Percentiles rank a stretch among this genome's conserved stretches.
Conservation (phyloP, 2,888 invertebrate species). For the Tricholauxania praeusta region DNA sequence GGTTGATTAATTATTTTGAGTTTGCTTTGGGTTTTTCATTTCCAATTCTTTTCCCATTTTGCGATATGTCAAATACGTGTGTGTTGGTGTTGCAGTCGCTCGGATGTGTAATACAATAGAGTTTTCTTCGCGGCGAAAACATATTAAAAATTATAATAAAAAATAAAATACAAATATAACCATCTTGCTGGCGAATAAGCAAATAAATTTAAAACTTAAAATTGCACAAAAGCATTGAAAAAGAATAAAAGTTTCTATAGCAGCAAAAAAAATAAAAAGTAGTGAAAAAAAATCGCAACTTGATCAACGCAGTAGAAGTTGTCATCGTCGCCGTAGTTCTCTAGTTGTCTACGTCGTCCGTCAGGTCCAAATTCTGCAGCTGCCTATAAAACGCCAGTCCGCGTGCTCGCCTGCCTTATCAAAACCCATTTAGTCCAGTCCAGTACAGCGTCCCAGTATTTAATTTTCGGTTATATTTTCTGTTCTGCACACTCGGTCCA, state of each 20-base stretch:
- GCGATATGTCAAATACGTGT: constrained; percentile 24
- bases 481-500: no score
- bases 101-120: constrained; percentile 31
- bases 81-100: constrained; percentile 20
- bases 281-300: constrained; percentile 12
- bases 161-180: constrained; percentile 10
- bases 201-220: not conserved
- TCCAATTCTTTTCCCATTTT: constrained; percentile 9
- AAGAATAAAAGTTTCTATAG: not conserved
- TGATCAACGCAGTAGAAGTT: constrained; percentile 15
- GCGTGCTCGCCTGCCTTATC: not conserved
- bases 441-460: not conserved
- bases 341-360: no score
- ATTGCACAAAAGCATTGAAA: not conserved
- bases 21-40: constrained; percentile 4
- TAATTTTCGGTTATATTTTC: no score
- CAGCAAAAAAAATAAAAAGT: constrained; percentile 15
- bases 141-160: constrained; percentile 40
- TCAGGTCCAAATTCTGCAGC: not conserved
- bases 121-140: constrained; percentile 49
- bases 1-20: constrained; percentile 3
- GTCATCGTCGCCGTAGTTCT: not conserved
- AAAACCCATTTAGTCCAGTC: not conserved
- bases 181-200: constrained; percentile 10
- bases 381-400: not conserved